Evolutionary conservation across 2,113 vertebrate species (phyloP).

Genomic region (Psettodes erumei): DNA sequence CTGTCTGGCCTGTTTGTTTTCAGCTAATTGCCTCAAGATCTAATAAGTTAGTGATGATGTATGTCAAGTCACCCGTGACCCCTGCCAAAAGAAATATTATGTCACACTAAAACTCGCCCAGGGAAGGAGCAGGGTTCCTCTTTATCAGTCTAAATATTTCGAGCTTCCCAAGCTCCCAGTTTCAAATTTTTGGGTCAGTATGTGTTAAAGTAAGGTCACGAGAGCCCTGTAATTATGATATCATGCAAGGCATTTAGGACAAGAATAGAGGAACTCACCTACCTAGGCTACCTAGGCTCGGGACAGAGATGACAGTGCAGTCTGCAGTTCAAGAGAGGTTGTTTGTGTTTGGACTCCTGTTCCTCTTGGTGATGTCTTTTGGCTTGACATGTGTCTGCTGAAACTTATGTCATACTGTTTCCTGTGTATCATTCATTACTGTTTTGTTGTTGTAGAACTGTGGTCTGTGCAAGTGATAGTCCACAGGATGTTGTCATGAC

Average conservation of each 20-base stretch:
- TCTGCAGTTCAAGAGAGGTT: constrained; percentile 22
- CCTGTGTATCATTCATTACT: not conserved
- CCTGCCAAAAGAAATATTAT: constrained; percentile 93
- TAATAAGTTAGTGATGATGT: constrained; percentile 99
- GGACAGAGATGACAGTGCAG: constrained; percentile 22
- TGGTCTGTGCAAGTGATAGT: not conserved
- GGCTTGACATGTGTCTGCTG: not conserved
- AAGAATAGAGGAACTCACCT: constrained; percentile 62
- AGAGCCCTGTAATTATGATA: constrained; percentile 79
- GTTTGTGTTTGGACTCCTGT: not conserved
- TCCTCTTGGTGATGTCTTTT: not conserved
- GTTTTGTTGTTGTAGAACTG: not conserved
- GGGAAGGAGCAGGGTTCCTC: constrained; percentile 67
- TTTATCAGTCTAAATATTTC: constrained; percentile 83
- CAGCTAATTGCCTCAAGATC: constrained; percentile 96
- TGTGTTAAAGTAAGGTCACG: constrained; percentile 76
- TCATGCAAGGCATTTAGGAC: constrained; percentile 77
- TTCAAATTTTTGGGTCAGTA: constrained; percentile 81
- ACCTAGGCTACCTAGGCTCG: constrained; percentile 21
- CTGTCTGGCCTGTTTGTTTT: constrained; percentile 98
- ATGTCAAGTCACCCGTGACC: constrained; percentile 87
- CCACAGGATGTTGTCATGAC: not conserved
- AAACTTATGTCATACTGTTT: not conserved
- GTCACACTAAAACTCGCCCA: constrained; percentile 80
- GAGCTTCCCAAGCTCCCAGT: constrained; percentile 78